Conservation (phyloP, 2,113 vertebrate genomes). For the Oncorhynchus tshawytscha region DNA sequence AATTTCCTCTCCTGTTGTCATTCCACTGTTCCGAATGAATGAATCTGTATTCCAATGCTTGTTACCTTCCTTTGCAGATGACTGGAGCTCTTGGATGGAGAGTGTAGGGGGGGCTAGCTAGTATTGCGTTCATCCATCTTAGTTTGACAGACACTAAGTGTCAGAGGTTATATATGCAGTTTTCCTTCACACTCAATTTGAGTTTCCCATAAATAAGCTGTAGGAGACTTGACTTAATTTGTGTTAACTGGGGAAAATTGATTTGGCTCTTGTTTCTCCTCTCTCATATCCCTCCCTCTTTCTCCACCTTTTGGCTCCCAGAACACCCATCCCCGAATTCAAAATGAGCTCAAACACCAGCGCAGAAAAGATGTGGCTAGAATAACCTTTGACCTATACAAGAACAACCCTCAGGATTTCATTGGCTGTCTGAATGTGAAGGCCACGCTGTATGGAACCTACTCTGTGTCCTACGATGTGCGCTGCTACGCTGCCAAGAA, state of each 20-base stretch:
- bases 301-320: constrained; percentile 16
- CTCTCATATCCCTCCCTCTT: no score
- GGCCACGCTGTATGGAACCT: constrained; percentile 87
- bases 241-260: no score
- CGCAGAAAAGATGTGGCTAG: constrained; percentile 85
- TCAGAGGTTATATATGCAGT: no score
- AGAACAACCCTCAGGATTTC: constrained; percentile 86
- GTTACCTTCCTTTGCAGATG: constrained; percentile 13
- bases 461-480: constrained; percentile 88
- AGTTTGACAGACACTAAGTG: no score
- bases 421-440: constrained; percentile 90
- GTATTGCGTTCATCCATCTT: no score
- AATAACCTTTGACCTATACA: constrained; percentile 91
- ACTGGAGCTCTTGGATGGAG: not conserved
- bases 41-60: constrained; percentile 18
- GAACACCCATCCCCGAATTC: constrained; percentile 52
- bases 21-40: constrained; percentile 10
- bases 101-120: no score
- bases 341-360: constrained; percentile 50
- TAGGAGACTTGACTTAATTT: no score
- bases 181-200: no score
- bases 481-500: constrained; percentile 81
- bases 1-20: constrained; percentile 16
- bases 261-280: no score
- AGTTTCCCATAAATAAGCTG: no score